Evolutionary conservation across 1,140 invertebrate species (phyloP).

Genomic region (Conopomorpha cramerella): DNA sequence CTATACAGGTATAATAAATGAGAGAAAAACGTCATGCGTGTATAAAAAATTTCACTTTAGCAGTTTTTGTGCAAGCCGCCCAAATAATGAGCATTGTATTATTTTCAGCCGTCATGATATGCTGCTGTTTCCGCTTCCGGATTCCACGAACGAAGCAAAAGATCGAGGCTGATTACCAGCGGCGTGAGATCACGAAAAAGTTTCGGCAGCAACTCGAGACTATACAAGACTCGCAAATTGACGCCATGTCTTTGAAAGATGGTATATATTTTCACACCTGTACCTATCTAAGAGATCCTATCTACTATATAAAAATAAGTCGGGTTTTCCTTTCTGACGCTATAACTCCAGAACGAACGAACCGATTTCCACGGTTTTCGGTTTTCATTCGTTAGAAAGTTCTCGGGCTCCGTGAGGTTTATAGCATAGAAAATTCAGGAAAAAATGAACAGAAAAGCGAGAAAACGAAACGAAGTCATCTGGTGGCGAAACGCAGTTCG

Average conservation of each 20-base stretch:
- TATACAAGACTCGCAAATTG: constrained; percentile 85
- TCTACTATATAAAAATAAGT: too few relatives aligned
- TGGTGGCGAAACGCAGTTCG: too few relatives aligned
- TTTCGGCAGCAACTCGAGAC: constrained; percentile 80
- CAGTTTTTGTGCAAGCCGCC: neutral
- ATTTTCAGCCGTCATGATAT: constrained; percentile 73
- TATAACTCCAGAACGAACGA: too few relatives aligned
- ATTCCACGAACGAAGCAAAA: constrained; percentile 91
- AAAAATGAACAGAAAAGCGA: too few relatives aligned
- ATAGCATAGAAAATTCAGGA: too few relatives aligned
- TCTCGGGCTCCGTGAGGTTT: too few relatives aligned
- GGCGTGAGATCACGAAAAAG: constrained; percentile 79
- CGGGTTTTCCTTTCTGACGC: too few relatives aligned
- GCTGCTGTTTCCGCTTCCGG: constrained; percentile 84
- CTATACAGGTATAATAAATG: neutral
- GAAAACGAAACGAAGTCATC: too few relatives aligned
- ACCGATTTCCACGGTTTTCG: too few relatives aligned
- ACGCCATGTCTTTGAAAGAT: constrained; percentile 78
- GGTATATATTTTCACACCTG: constrained; percentile 68
- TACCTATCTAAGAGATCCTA: too few relatives aligned
- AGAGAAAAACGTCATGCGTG: neutral
- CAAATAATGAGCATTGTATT: neutral
- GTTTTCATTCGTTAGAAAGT: too few relatives aligned
- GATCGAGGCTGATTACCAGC: constrained; percentile 87
- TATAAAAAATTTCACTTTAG: neutral